Conservation (phyloP, 2,113 vertebrate genomes). For the Chrysemys picta region DNA sequence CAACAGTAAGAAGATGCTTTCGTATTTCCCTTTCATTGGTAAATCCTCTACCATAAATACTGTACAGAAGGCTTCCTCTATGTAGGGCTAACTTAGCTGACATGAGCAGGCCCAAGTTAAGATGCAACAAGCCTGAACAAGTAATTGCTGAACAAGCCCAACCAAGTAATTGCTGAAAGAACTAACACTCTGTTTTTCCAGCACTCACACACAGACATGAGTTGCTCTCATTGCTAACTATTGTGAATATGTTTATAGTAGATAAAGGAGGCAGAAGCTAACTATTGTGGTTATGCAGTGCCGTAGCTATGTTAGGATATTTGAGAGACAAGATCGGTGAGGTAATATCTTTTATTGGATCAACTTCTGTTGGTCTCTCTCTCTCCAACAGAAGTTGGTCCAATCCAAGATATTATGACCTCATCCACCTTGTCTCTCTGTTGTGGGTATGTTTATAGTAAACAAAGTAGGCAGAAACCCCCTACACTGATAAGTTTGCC, state of each 20-base stretch:
- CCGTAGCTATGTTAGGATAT: not conserved
- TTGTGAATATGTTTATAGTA: no score
- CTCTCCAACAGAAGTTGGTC: no score
- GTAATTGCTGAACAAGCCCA: no score
- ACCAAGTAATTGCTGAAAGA: not conserved
- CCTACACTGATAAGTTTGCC: no score
- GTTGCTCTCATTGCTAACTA: not conserved
- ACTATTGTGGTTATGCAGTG: not conserved
- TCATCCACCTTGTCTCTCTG: no score
- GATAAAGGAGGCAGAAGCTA: no score
- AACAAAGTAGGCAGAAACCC: no score
- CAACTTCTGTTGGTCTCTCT: no score
- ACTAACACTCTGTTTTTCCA: not conserved
- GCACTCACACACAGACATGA: not conserved
- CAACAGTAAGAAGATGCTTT: not conserved
- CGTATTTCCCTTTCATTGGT: fast-evolving
- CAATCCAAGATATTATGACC: no score
- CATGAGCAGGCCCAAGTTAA: not conserved
- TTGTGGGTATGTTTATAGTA: no score
- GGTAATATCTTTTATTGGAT: no score
- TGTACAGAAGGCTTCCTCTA: fast-evolving
- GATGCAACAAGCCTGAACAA: not conserved
- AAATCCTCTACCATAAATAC: fast-evolving
- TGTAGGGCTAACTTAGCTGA: not conserved
- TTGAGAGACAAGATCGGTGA: not conserved